phyloP scores from a whole-genome alignment of 2,797 vertebrate genomes.

The Eulemur coronatus region DNA sequence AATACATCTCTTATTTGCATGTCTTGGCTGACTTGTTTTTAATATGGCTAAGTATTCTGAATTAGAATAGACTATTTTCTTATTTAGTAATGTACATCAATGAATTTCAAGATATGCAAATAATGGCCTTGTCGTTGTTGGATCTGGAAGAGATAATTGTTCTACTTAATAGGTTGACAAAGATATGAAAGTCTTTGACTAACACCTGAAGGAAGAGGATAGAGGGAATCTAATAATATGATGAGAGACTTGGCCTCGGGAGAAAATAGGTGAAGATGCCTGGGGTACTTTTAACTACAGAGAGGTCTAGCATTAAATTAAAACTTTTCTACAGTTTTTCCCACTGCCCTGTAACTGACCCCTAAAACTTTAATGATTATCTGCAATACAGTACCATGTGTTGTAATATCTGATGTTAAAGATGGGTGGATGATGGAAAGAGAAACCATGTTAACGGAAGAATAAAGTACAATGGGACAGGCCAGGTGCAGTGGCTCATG shows the following conservation, averaged over 20 bases:
- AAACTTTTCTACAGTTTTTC: background rate
- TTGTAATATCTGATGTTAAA: background rate
- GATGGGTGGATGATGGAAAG: background rate
- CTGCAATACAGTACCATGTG: background rate
- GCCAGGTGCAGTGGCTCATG: no score
- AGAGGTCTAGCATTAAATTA: background rate
- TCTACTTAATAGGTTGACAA: background rate
- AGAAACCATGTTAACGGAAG: background rate
- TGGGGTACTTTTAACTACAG: background rate
- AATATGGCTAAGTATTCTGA: background rate
- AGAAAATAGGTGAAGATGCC: background rate
- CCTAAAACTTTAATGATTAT: background rate
- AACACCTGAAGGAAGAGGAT: background rate
- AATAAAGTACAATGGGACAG: background rate
- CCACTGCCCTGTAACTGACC: accelerated
- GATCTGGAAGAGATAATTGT: background rate
- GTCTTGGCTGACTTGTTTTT: background rate
- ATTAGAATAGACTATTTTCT: background rate
- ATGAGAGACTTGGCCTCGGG: background rate
- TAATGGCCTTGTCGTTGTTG: background rate
- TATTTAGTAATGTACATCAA: background rate
- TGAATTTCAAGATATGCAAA: background rate
- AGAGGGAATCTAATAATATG: background rate
- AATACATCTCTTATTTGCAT: background rate
- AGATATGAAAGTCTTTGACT: background rate